A percentile compares a stretch with the other conserved stretches of the same genome.
These are phyloP conservation scores for Terrapene triunguis DNA, from an alignment of 2,113 vertebrate genomes.

Conservation along the genomic window DNA sequence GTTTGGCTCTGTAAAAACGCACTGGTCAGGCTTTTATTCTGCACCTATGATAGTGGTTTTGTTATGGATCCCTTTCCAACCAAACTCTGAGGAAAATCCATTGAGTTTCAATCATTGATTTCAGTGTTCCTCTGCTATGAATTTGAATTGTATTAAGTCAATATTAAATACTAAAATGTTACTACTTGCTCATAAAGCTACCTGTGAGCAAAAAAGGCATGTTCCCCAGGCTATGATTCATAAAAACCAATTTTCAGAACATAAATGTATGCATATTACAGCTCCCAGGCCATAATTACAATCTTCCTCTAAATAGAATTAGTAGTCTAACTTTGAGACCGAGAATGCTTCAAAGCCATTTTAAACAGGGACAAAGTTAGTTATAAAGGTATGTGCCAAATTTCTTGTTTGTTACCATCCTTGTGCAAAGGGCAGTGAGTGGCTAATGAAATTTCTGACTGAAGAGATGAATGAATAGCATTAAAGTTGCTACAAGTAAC, in stretches of 20 bases:
- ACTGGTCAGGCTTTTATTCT: not conserved
- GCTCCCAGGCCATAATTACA: not conserved
- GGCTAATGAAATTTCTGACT: constrained; percentile 25
- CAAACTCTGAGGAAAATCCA: not conserved
- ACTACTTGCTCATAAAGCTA: not conserved
- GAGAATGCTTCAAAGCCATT: not conserved
- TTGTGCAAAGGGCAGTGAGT: constrained; percentile 18
- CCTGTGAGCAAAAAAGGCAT: not conserved
- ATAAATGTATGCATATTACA: not conserved
- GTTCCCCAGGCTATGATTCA: not conserved
- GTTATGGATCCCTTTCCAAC: not conserved
- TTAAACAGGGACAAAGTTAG: constrained; percentile 4
- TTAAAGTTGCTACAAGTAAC: constrained; percentile 11
- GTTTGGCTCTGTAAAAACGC: not conserved
- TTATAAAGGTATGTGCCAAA: constrained; percentile 12
- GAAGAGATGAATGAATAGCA: not conserved
- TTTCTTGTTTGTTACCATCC: constrained; percentile 20
- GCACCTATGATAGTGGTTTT: not conserved
- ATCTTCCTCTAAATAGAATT: not conserved
- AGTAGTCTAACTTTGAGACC: not conserved
- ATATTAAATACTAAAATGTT: not conserved
- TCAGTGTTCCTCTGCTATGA: not conserved
- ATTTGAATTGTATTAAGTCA: not conserved
- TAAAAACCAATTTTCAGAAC: not conserved
- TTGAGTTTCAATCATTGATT: not conserved